Evolutionary conservation across 2,888 invertebrate genomes (phyloP).

Genomic region (Zele albiditarsus): DNA sequence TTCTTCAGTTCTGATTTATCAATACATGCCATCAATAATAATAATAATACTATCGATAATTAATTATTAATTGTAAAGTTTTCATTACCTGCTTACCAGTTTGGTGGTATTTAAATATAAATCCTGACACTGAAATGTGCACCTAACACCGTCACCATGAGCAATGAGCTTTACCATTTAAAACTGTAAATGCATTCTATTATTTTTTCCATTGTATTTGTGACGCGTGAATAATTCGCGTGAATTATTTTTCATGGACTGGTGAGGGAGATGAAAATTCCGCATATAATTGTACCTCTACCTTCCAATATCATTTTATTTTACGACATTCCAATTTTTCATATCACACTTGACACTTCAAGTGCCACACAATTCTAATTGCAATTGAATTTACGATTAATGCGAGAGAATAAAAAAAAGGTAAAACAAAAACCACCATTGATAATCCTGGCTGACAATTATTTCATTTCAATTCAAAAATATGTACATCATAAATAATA

Average conservation of each 20-base stretch:
- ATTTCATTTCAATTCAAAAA: background rate
- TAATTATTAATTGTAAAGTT: background rate
- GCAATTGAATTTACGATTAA: slow-evolving; percentile 16
- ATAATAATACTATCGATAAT: background rate
- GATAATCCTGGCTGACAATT: slow-evolving; percentile 31
- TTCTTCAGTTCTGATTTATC: background rate
- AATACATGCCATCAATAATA: background rate
- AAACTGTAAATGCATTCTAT: background rate
- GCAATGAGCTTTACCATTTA: background rate
- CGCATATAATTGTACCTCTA: background rate
- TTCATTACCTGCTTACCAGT: slow-evolving; percentile 2
- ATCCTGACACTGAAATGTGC: background rate
- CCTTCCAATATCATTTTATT: slow-evolving; percentile 16
- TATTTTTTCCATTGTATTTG: slow-evolving; percentile 21
- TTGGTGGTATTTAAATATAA: background rate
- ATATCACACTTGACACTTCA: slow-evolving; percentile 1
- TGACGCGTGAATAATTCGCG: slow-evolving; percentile 19
- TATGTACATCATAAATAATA: background rate
- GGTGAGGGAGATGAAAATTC: background rate
- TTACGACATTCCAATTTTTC: slow-evolving; percentile 18
- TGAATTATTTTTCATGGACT: slow-evolving; percentile 8
- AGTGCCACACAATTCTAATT: background rate
- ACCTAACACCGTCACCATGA: slow-evolving; percentile 7
- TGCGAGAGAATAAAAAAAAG: too few species aligned
- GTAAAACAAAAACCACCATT: background rate